Evolutionary conservation across 1,140 invertebrate species (phyloP).

Genomic region (Berghia stephanieae): DNA sequence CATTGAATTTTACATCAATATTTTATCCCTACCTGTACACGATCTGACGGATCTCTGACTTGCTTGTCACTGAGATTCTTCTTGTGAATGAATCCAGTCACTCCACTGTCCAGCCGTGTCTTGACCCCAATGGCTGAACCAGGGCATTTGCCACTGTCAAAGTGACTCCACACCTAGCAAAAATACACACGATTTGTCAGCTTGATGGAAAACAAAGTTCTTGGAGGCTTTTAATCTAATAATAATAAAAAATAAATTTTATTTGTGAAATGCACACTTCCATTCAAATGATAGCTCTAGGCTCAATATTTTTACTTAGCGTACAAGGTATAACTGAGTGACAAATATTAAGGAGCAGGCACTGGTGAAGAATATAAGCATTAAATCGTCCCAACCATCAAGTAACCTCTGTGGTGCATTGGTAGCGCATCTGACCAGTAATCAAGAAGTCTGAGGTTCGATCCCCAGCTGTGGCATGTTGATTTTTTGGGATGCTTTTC

Average conservation of each 20-base stretch:
- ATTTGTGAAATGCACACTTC: too few species aligned
- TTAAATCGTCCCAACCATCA: too few species aligned
- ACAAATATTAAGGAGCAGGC: too few species aligned
- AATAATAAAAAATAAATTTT: not conserved
- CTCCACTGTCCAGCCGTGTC: slow-evolving; percentile 90
- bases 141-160: slow-evolving; percentile 93
- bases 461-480: too few species aligned
- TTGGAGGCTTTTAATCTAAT: not conserved
- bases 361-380: too few species aligned
- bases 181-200: not conserved
- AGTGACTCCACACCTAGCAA: slow-evolving; percentile 91
- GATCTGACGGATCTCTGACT: slow-evolving; percentile 90
- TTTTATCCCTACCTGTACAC: slow-evolving; percentile 74
- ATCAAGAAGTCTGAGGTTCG: too few species aligned
- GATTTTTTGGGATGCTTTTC: too few species aligned
- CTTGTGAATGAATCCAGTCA: slow-evolving; percentile 93
- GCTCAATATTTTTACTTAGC: too few species aligned
- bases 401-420: too few species aligned
- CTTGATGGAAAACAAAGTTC: not conserved
- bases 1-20: not conserved
- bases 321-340: too few species aligned
- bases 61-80: slow-evolving; percentile 95
- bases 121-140: slow-evolving; percentile 94
- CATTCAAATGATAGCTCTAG: too few species aligned
- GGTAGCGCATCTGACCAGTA: too few species aligned